These are phyloP conservation scores for Silurus lanzhouensis DNA, from an alignment of 2,797 vertebrate species.

Conservation along the genomic window DNA sequence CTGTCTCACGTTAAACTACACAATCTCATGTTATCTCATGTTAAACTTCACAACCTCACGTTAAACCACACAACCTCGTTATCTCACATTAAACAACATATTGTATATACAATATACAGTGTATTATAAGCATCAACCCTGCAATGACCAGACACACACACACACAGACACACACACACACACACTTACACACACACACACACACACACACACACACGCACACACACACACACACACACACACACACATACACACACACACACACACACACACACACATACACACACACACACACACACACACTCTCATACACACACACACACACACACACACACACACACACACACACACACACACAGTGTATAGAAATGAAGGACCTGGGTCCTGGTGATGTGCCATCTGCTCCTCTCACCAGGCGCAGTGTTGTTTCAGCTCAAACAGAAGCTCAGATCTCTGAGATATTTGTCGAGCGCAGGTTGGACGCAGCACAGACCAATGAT, in stretches of 20 bases:
- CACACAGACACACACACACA: neutral
- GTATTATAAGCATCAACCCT: neutral
- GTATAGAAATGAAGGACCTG: conserved; percentile 35
- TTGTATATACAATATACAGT: neutral
- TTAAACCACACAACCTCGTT: no score
- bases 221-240: neutral
- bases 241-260: neutral
- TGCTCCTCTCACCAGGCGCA: conserved; percentile 50
- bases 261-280: neutral
- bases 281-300: neutral
- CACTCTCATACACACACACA: neutral
- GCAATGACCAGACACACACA: neutral
- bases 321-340: neutral
- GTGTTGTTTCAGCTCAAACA: conserved; percentile 54
- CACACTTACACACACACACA: neutral
- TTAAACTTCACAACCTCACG: no score
- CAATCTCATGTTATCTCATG: no score
- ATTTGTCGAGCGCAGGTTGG: conserved; percentile 40
- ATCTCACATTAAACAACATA: no score
- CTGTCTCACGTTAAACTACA: no score
- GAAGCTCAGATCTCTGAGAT: conserved; percentile 41
- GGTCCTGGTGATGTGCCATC: conserved; percentile 55
- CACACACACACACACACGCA: neutral
- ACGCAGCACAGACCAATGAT: conserved; percentile 35
- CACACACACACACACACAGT: conserved; percentile 14